These are phyloP conservation scores for Sebastes hopkinsi DNA, from an alignment of 2,797 vertebrate genomes.

Conservation along the genomic window DNA sequence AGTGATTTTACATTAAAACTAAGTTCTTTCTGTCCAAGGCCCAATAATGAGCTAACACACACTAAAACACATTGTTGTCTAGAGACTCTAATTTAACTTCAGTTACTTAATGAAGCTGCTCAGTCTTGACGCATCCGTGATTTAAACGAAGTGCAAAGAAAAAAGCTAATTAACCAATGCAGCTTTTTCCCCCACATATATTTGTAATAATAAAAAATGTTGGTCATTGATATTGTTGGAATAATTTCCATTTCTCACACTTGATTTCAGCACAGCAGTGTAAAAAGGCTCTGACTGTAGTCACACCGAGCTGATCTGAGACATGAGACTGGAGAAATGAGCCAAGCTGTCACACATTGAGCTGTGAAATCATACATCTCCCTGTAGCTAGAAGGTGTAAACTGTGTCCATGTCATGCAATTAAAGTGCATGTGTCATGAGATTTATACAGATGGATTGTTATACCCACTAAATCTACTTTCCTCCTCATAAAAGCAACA, in stretches of 20 bases:
- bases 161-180: not conserved
- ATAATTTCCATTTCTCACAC: not conserved
- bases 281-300: not conserved
- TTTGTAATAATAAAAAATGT: not conserved
- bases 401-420: not conserved
- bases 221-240: not conserved
- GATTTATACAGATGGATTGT: not conserved
- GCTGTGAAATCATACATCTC: not conserved
- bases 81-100: not conserved
- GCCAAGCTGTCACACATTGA: constrained; percentile 1
- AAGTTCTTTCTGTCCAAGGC: not conserved
- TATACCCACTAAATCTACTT: not conserved
- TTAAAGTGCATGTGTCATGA: not conserved
- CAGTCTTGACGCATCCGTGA: not conserved
- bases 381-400: not conserved
- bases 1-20: not conserved
- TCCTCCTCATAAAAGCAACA: not conserved
- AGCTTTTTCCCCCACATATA: not conserved
- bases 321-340: constrained; percentile 8
- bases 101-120: constrained; percentile 2
- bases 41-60: not conserved
- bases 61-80: not conserved
- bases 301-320: not conserved
- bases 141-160: not conserved
- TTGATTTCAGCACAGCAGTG: not conserved